These are phyloP conservation scores for Microcaecilia unicolor DNA, from an alignment of 2,797 vertebrate genomes.

Conservation along the genomic window DNA sequence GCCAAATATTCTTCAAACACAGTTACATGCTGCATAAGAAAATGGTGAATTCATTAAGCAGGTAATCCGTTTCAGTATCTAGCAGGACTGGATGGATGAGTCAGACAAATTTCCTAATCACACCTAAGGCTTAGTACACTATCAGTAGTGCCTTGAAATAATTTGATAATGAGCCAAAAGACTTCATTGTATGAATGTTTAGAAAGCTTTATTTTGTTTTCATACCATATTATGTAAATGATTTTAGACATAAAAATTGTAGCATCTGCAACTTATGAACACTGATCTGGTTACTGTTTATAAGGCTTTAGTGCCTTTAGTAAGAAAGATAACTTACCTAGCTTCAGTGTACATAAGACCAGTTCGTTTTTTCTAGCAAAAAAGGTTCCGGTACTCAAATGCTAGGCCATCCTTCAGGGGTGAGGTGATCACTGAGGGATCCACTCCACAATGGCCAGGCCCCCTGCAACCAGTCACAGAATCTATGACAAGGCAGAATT, in stretches of 20 bases:
- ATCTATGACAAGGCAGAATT: too few species aligned
- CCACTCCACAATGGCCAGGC: too few species aligned
- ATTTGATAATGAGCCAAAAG: background rate
- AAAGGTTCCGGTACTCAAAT: too few species aligned
- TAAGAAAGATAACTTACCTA: conserved; percentile 9
- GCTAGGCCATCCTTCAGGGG: too few species aligned
- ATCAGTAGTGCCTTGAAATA: conserved; percentile 9
- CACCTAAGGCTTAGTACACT: conserved; percentile 19
- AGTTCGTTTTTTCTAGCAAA: too few species aligned
- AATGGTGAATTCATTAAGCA: conserved; percentile 7
- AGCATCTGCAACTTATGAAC: conserved; percentile 9
- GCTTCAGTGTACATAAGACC: too few species aligned
- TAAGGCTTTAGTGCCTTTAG: conserved; percentile 15
- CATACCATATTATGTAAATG: too few species aligned
- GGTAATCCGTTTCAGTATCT: background rate
- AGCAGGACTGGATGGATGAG: conserved; percentile 4
- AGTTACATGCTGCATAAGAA: conserved; percentile 7
- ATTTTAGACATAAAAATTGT: background rate
- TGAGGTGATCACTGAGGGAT: too few species aligned
- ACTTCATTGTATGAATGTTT: too few species aligned
- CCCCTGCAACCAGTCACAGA: too few species aligned
- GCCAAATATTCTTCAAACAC: conserved; percentile 4
- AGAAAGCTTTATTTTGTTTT: conserved; percentile 5
- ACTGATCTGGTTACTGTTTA: conserved; percentile 26
- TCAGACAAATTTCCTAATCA: conserved; percentile 10